Conservation (phyloP, 2,888 invertebrate genomes). For the Cremastobaeus sp. region DNA sequence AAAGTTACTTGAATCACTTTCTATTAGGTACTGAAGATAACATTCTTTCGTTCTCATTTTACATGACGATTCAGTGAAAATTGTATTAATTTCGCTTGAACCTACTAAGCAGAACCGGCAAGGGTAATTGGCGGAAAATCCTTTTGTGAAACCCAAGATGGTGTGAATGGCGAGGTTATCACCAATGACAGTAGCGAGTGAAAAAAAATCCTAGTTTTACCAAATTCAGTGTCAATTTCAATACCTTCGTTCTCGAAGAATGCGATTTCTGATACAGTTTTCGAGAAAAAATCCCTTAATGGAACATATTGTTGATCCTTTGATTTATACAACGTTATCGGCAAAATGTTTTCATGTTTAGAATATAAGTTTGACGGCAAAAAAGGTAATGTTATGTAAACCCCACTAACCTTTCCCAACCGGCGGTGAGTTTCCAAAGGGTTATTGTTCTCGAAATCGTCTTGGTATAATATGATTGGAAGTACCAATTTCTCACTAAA, state of each 20-base stretch:
- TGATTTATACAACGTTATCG: not conserved
- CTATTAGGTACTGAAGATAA: not conserved
- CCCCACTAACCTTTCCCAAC: not conserved
- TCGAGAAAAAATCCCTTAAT: slow-evolving; percentile 6
- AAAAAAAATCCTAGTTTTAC: not conserved
- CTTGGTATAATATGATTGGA: slow-evolving; percentile 43
- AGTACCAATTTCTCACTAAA: slow-evolving; percentile 28
- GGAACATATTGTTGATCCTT: slow-evolving; percentile 5
- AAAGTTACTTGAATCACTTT: not conserved
- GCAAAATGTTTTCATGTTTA: slow-evolving; percentile 23
- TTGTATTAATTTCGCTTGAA: not conserved
- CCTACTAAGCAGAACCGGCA: not conserved
- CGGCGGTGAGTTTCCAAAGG: slow-evolving; percentile 13
- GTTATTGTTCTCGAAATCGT: slow-evolving; percentile 19
- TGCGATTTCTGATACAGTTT: not conserved
- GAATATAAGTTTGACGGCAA: slow-evolving; percentile 6
- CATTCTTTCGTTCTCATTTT: not conserved
- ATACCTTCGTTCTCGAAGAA: slow-evolving; percentile 19
- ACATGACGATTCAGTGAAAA: not conserved
- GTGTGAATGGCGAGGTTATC: slow-evolving; percentile 54
- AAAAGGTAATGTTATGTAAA: slow-evolving; percentile 1
- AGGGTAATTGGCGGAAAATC: not conserved
- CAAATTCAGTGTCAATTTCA: not conserved
- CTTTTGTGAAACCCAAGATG: not conserved
- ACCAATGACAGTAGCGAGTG: slow-evolving; percentile 40